Evolutionary conservation across 2,888 invertebrate species (phyloP), one percentile per base, ranked within the genome.

Genomic region (Mesorhabditis belari): DNA sequence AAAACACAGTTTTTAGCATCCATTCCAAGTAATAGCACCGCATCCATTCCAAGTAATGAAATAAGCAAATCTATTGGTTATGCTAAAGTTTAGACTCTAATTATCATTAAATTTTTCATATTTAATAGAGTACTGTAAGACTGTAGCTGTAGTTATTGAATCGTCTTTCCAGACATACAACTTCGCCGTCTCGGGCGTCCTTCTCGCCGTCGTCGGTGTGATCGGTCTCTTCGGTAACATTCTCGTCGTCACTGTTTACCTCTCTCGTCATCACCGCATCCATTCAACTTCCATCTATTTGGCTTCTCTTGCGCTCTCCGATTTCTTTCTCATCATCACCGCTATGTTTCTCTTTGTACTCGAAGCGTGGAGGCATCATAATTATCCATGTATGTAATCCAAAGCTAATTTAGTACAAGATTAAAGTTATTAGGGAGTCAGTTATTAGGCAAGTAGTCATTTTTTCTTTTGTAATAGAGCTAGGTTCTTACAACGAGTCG

Each of bases 301-400:
- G 26, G 77, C 76, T 3, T 75, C 78, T 1, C 54, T 79, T 35
- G 78, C 69, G 2, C 64, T 69, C 12, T 78, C 77, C 12, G 79
- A 79, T 66, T 78, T 80, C 53, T 75, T 68, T 50, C 68, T 79
- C 54, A 75, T 80, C 12, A 66, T 78, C 49, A 77, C 77, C 2
- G 79, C 79, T 5, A 77, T 79, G 76, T 79, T 79, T 58, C 64
- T 79, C 49, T 79, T 80, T 58, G 79, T 79, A 21, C 62, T 79
- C 53, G 79, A 79, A 58, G 75, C 79, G 2, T 79, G 79, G 79
- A 50, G 79, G 44, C 79, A 79, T 65, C 79, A 79, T 61, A 69
- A 75, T 23, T 69, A 76, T 64, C 73, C 74, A 21, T 61, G 77
- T 77, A 60, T 52, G n/a, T n/a, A n/a, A n/a, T n/a, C n/a, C n/a